phyloP scores from a whole-genome alignment of 2,113 vertebrate genomes.

The Paraplagusia blochii region DNA sequence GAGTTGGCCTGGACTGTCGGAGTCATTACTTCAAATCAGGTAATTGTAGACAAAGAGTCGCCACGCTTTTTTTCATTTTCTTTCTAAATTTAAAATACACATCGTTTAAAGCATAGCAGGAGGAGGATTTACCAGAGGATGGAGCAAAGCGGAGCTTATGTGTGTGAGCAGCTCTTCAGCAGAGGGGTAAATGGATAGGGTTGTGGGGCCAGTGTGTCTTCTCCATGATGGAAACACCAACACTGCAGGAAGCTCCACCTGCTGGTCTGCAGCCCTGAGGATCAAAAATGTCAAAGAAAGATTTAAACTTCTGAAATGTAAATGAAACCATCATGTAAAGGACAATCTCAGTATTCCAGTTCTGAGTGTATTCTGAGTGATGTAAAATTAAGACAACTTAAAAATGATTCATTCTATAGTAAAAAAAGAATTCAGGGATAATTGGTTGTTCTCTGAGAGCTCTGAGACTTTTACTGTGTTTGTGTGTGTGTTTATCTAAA shows the following conservation, averaged over 20 bases:
- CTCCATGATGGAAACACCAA: slow-evolving; percentile 74
- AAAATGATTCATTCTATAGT: too few relatives aligned
- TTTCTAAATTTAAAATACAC: neutral
- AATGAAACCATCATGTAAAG: neutral
- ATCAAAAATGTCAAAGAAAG: neutral
- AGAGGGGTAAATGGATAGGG: slow-evolving; percentile 54
- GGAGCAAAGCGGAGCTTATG: slow-evolving; percentile 72
- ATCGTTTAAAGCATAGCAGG: neutral
- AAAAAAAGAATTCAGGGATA: too few relatives aligned
- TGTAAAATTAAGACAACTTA: too few relatives aligned
- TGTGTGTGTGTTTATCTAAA: too few relatives aligned
- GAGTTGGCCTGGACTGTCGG: neutral
- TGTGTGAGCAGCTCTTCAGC: slow-evolving; percentile 65
- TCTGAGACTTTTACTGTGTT: too few relatives aligned
- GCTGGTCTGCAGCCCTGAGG: slow-evolving; percentile 77
- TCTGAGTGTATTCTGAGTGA: too few relatives aligned
- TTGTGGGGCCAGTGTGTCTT: slow-evolving; percentile 47
- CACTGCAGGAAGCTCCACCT: slow-evolving; percentile 76
- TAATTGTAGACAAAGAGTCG: neutral
- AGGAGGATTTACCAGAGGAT: slow-evolving; percentile 78
- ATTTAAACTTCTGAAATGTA: neutral
- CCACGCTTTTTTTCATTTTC: neutral
- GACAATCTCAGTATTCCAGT: too few relatives aligned
- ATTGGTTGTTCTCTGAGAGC: too few relatives aligned
- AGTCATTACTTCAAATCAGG: neutral